Base-by-base conservation (phyloP, 2,113 vertebrate genomes). In the Podarcis cretensis region DNA sequence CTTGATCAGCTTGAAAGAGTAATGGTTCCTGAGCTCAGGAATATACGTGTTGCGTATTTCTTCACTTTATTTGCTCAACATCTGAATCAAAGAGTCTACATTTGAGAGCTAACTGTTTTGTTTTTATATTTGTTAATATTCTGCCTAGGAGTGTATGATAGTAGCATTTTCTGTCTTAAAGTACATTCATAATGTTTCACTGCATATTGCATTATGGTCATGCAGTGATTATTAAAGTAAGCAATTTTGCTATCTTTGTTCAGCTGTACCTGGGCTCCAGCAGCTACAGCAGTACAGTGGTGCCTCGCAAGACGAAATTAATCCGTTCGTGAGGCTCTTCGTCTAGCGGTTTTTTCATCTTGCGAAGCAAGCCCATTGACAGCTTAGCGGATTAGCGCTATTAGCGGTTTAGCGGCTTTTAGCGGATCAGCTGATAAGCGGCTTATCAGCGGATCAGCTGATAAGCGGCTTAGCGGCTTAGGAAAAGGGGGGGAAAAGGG, bases 231-330 rank as follows among this genome's bases (percentile, higher is more conserved):
- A 35, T 27, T 37, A 40, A 40, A 83, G 5, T 68, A 12, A 27
- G 25, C 10, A 16, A 43, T 83, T 27, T 83, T 40, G 35, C 65
- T 27, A 23, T 14, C 25, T 40, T 83, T 43, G 23, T 30, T 68
- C 23, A 18, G 66, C 6, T n/a, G 6, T 54, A 88, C 18, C 74
- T 1, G 73, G 91, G 88, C 87, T 76, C 30, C 87, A 86, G 75
- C 87, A 83, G 93, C 91, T 91, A 89, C 93, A 91, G 30, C 91
- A 71, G 86, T 59, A n/a, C n/a, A n/a, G n/a, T n/a, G n/a, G n/a
- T n/a, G n/a, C n/a, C n/a, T n/a, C n/a, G n/a, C n/a, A n/a, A n/a
- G n/a, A n/a, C n/a, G n/a, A n/a, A n/a, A n/a, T n/a, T n/a, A n/a
- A n/a, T n/a, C n/a, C n/a, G n/a, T n/a, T n/a, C n/a, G n/a, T n/a